Conservation (phyloP, 1,140 invertebrate species). For the Lepeophtheirus salmonis region DNA sequence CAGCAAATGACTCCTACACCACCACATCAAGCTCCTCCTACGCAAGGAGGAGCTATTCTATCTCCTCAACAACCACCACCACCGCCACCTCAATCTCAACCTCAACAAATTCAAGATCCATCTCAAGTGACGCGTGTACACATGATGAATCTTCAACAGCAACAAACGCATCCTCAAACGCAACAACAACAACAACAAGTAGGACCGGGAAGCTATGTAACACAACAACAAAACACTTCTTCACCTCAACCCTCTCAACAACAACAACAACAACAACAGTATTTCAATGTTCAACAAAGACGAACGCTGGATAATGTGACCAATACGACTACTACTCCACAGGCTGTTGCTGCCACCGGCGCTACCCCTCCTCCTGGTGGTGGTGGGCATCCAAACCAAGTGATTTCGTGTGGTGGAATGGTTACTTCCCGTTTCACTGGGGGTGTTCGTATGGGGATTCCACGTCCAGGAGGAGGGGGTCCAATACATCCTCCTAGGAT, state of each 20-base stretch:
- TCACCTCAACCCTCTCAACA: no score
- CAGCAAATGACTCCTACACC: no score
- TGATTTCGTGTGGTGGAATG: conserved; percentile 24
- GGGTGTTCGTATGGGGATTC: conserved; percentile 16
- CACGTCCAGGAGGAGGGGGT: conserved; percentile 23
- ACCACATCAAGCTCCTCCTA: no score
- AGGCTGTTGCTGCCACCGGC: neutral
- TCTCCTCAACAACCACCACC: no score
- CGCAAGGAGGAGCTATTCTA: no score
- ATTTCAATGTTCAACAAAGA: neutral
- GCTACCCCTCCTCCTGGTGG: neutral
- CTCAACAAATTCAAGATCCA: conserved; percentile 20
- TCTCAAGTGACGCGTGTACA: conserved; percentile 23
- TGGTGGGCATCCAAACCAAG: conserved; percentile 17
- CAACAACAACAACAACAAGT: conserved; percentile 20
- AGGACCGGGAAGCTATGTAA: neutral
- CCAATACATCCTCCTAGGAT: conserved; percentile 30
- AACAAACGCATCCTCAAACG: conserved; percentile 12
- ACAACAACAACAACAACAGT: neutral
- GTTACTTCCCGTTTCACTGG: conserved; percentile 19
- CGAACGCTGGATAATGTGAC: conserved; percentile 2
- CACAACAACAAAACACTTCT: conserved; percentile 13
- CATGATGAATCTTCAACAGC: conserved; percentile 20
- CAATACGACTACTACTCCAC: neutral
- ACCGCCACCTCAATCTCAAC: neutral